These are phyloP conservation scores for Pachyuromys duprasi DNA, from an alignment of 2,797 vertebrate genomes.

Conservation along the genomic window DNA sequence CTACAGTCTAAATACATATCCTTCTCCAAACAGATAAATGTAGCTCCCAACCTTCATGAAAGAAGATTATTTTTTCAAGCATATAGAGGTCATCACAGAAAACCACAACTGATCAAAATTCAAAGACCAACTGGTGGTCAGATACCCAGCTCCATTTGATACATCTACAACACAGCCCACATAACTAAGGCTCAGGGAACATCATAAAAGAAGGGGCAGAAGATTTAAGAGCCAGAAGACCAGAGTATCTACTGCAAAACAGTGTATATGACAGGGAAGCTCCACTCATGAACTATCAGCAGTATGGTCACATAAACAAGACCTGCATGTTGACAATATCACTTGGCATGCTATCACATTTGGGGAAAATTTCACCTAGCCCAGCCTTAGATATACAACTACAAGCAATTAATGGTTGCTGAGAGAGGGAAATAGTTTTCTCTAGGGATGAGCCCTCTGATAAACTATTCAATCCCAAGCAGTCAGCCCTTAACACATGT, in stretches of 20 bases:
- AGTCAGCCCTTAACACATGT: background rate
- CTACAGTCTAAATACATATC: too few species aligned
- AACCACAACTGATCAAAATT: background rate
- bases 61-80: background rate
- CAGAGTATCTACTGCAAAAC: background rate
- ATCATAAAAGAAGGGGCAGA: background rate
- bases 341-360: background rate
- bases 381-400: background rate
- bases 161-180: background rate
- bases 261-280: too few species aligned
- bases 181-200: background rate
- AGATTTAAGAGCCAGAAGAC: background rate
- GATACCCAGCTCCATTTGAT: background rate
- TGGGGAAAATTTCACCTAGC: background rate
- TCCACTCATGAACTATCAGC: background rate
- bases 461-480: background rate
- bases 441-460: background rate
- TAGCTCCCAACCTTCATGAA: background rate
- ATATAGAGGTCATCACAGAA: background rate
- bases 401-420: background rate
- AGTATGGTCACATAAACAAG: background rate
- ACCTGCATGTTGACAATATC: background rate
- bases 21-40: background rate
- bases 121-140: background rate
- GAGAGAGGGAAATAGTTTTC: background rate